Evolutionary conservation across 2,888 invertebrate genomes (phyloP).

Genomic region (Invenusta paracnida): DNA sequence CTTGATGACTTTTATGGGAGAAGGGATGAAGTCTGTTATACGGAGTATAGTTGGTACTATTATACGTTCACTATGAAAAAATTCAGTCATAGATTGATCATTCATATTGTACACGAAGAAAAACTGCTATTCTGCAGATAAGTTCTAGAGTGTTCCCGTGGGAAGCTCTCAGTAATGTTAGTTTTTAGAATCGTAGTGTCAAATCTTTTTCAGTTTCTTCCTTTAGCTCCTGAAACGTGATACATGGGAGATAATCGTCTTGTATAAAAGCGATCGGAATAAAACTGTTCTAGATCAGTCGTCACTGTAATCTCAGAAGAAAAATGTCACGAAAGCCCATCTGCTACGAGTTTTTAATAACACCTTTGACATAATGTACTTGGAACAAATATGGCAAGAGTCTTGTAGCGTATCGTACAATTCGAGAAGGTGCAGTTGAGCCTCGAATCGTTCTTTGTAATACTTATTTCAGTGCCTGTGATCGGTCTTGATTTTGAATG

Average conservation of each 20-base stretch:
- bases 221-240: too few relatives aligned
- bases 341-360: too few relatives aligned
- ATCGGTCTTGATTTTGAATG: background rate
- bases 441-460: background rate
- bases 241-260: background rate
- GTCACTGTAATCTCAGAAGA: too few relatives aligned
- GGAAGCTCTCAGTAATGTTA: too few relatives aligned
- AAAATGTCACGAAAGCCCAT: too few relatives aligned
- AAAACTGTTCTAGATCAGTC: background rate
- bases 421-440: constrained; percentile 17
- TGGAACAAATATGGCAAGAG: too few relatives aligned
- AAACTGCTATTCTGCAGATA: too few relatives aligned
- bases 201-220: constrained; percentile 1
- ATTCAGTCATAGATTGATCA: background rate
- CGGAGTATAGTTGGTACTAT: background rate
- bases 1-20: constrained; percentile 40
- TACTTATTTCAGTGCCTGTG: background rate
- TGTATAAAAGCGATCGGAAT: background rate
- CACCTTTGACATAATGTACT: too few relatives aligned
- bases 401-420: too few relatives aligned
- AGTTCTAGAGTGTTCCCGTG: too few relatives aligned
- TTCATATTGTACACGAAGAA: background rate
- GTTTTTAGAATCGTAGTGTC: background rate
- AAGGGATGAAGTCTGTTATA: background rate
- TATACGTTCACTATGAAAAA: constrained; percentile 22